These are phyloP conservation scores for Myotis lucifugus DNA, from an alignment of 2,113 vertebrate species.

Conservation along the genomic window DNA sequence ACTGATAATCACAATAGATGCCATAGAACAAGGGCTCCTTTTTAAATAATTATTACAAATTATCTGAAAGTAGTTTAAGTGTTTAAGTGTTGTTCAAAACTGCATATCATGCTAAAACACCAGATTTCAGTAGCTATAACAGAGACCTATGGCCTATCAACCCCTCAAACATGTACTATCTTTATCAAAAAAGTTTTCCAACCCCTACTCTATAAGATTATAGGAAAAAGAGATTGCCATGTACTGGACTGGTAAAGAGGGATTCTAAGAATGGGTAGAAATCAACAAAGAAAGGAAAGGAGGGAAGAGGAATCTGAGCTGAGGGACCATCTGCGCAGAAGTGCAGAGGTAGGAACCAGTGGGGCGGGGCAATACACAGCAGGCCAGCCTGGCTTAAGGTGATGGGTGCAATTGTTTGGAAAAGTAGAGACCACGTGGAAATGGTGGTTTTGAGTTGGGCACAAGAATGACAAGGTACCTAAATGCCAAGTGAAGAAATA, in stretches of 20 bases:
- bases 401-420: background rate
- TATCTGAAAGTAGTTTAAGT: background rate
- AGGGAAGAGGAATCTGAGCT: background rate
- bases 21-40: background rate
- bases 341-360: background rate
- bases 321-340: background rate
- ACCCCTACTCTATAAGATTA: background rate
- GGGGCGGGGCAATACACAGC: fast-evolving
- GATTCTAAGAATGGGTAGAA: background rate
- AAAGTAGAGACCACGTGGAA: background rate
- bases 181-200: background rate
- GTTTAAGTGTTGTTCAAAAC: background rate
- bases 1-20: background rate
- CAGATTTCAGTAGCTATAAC: background rate
- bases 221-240: background rate
- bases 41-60: background rate
- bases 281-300: background rate
- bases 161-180: background rate
- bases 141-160: background rate
- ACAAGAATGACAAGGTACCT: background rate
- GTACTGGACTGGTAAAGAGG: background rate
- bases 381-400: background rate
- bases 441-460: background rate
- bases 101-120: background rate
- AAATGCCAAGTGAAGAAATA: background rate